A percentile compares a stretch with the other conserved stretches of the same genome.
These are phyloP conservation scores for Micrastur ruficollis DNA, from an alignment of 2,797 vertebrate species.

Conservation along the genomic window DNA sequence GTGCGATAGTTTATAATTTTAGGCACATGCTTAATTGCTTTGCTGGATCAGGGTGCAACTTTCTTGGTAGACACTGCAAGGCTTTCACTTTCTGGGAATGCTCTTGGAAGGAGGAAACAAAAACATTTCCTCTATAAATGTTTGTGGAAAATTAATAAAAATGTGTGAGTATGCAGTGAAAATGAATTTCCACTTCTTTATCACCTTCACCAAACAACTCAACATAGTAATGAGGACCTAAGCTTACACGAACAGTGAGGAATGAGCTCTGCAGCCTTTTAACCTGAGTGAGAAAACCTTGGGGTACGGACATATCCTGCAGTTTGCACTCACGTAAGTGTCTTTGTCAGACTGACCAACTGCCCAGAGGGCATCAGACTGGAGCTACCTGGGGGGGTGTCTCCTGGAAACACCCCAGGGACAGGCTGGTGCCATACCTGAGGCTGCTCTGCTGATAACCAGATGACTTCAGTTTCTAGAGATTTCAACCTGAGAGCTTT, in stretches of 20 bases:
- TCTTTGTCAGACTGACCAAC: not conserved
- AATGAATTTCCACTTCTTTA: not conserved
- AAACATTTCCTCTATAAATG: not conserved
- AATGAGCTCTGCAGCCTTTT: not conserved
- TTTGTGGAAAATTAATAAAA: constrained; percentile 36
- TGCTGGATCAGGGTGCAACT: not conserved
- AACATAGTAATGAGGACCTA: not conserved
- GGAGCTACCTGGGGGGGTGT: not conserved
- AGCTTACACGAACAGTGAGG: not conserved
- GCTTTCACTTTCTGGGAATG: not conserved
- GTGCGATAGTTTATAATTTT: not conserved
- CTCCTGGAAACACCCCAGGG: not conserved
- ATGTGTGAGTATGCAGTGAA: not conserved
- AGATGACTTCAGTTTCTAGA: not conserved
- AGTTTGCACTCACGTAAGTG: not conserved
- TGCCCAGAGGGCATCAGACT: not conserved
- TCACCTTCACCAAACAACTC: not conserved
- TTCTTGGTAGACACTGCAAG: constrained; percentile 4
- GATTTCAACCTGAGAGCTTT: not conserved
- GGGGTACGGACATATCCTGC: not conserved
- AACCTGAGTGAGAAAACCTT: not conserved
- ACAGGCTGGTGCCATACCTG: not conserved
- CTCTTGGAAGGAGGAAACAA: constrained; percentile 14
- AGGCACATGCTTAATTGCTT: constrained; percentile 6
- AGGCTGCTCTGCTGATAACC: not conserved